Base-by-base conservation (phyloP, 1,140 invertebrate genomes). In the Caerostris extrusa region DNA sequence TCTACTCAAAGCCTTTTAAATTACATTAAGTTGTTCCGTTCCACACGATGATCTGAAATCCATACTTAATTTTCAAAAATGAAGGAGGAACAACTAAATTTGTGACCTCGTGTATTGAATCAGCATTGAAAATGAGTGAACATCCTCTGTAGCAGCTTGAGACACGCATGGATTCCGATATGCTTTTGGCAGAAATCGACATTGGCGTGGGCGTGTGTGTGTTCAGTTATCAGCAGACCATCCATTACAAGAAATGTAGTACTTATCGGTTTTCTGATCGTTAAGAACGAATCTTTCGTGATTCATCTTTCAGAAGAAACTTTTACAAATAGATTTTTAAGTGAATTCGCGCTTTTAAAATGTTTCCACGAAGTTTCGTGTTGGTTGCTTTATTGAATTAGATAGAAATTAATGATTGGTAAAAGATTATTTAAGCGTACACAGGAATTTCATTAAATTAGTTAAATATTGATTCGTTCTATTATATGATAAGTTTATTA, bases 281-380 rank as follows among this genome's bases (percentile, higher is more conserved):
- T 83, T 83, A 83, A n/a, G 81, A 56, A 1, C 81, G 53, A 56
- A 17, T 53, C n/a, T 56, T 5, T 58, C 8, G 81, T 57, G 81
- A 56, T 5, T 58, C 34, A 7, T 34, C 69, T 53, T 77, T 77
- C 10, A 19, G 50, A 50, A 8, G 50, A 10, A 77, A 77, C 53
- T 83, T 56, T 58, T 19, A 83, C 81, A 83, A 83, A 83, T 83
- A 58, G 81, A 83, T 83, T 83, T 83, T 83, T 83, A 83, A 83
- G 56, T 56, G 55, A 57, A 83, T 56, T 77, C 69, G 19, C 69
- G 50, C 69, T 77, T 77, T 77, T 53, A 77, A 77, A 77, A 53
- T 77, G 7, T 77, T 77, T 77, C 34, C 7, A 8, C 7, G 50
- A 50, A 8, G 10, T 34, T 34, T 10, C 19, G 34, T 77, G 69